phyloP scores from a whole-genome alignment of 2,888 invertebrate species.

The Drosophila putrida region DNA sequence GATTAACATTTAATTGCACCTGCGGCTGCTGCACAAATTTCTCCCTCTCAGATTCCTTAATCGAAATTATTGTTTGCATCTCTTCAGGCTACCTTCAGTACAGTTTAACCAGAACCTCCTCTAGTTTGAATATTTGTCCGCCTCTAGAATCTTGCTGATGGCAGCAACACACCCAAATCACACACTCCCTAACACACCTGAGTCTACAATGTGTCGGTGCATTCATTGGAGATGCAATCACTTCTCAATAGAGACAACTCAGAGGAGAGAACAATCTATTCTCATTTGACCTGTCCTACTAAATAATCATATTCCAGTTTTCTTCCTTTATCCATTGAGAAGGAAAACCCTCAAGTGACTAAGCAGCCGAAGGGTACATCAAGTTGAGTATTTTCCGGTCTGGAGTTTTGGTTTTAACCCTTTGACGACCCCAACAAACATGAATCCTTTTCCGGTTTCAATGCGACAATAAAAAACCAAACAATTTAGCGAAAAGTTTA shows the following conservation, averaged over 20 bases:
- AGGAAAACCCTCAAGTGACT: conserved; percentile 44
- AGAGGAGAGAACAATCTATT: not conserved
- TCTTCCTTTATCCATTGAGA: conserved; percentile 13
- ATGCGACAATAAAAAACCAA: conserved; percentile 50
- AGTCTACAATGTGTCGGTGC: conserved; percentile 8
- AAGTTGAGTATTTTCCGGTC: conserved; percentile 47
- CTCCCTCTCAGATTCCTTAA: conserved; percentile 44
- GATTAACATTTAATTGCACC: conserved; percentile 77
- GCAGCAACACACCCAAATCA: conserved; percentile 17
- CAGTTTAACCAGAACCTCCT: no score
- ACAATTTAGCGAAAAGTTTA: conserved; percentile 50
- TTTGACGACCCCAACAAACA: conserved; percentile 29
- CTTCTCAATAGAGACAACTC: not conserved
- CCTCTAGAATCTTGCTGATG: conserved; percentile 31
- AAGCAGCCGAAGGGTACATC: conserved; percentile 43
- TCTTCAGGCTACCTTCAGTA: conserved; percentile 37
- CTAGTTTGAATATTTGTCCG: conserved; percentile 39
- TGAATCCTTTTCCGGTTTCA: conserved; percentile 56
- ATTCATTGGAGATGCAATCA: conserved; percentile 16
- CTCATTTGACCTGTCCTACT: conserved; percentile 4
- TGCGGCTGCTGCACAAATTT: conserved; percentile 50
- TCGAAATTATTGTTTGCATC: conserved; percentile 65
- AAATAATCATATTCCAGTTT: conserved; percentile 9
- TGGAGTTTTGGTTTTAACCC: conserved; percentile 36
- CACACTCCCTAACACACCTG: conserved; percentile 5